Conservation (phyloP, 2,113 vertebrate genomes). For the Neopipo cinnamomea region DNA sequence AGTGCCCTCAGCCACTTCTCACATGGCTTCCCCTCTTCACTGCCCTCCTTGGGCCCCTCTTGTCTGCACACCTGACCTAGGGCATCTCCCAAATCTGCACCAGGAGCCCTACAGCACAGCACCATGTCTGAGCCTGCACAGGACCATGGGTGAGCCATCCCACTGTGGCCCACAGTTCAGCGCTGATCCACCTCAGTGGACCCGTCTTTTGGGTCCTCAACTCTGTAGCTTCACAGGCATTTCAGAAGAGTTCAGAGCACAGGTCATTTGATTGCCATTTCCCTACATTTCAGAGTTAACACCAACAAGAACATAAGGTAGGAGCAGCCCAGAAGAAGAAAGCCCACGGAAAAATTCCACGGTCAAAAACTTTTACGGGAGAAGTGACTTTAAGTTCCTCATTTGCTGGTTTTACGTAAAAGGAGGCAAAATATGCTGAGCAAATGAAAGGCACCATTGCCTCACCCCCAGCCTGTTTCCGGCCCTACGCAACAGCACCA, state of each 20-base stretch:
- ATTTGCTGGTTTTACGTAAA: neutral
- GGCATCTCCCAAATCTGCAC: neutral
- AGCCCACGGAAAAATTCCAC: neutral
- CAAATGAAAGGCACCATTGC: conserved; percentile 1
- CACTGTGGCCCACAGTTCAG: neutral
- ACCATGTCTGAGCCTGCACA: neutral
- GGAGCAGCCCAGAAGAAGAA: neutral
- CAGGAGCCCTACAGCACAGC: neutral
- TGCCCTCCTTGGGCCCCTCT: neutral
- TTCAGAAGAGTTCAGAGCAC: neutral
- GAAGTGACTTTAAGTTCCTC: neutral
- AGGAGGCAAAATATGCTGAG: conserved; percentile 42
- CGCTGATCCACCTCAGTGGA: neutral
- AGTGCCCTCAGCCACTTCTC: neutral
- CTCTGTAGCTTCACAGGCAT: neutral
- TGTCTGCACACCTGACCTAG: neutral
- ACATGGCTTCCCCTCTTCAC: too few relatives aligned
- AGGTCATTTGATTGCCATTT: neutral
- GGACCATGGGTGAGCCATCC: neutral
- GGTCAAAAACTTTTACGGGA: neutral
- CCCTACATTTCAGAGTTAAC: neutral
- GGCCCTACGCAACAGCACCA: neutral
- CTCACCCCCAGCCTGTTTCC: conserved; percentile 42
- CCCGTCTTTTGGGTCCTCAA: neutral
- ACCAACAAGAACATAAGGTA: neutral